A percentile compares a stretch with the other conserved stretches of the same genome.
These are phyloP conservation scores for Drosophila atripex DNA, from an alignment of 2,888 invertebrate genomes.

Conservation along the genomic window DNA sequence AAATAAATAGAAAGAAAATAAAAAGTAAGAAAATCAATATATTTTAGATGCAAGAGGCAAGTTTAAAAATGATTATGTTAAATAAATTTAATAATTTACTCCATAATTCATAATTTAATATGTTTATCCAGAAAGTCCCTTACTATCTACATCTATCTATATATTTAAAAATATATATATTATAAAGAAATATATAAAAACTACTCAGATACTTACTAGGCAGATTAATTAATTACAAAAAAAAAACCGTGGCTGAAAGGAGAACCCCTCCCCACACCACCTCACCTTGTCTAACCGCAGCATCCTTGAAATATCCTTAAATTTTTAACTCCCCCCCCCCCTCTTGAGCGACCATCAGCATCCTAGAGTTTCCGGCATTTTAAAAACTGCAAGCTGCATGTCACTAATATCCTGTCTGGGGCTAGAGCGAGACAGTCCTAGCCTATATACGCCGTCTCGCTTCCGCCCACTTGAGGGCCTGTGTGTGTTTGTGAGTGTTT, in stretches of 20 bases:
- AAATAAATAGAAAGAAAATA: too few relatives aligned
- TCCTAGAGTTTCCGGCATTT: constrained; percentile 52
- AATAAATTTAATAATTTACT: too few relatives aligned
- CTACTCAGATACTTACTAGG: constrained; percentile 23
- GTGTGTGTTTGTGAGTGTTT: constrained; percentile 3
- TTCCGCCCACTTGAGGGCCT: background rate
- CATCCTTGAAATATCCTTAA: constrained; percentile 22
- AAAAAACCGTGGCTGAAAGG: background rate
- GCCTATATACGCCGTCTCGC: background rate
- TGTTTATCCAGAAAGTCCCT: too few relatives aligned
- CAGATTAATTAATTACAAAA: constrained; percentile 66
- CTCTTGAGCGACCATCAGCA: background rate
- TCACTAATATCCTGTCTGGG: constrained; percentile 61
- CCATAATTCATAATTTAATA: too few relatives aligned
- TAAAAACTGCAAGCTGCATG: constrained; percentile 67
- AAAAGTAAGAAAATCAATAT: too few relatives aligned
- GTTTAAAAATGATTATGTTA: too few relatives aligned
- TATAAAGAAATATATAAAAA: too few relatives aligned
- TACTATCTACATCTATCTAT: too few relatives aligned
- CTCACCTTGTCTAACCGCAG: constrained; percentile 1
- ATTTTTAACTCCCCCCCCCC: background rate
- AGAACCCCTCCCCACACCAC: too few relatives aligned
- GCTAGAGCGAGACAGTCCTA: constrained; percentile 38
- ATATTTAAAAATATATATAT: too few relatives aligned
- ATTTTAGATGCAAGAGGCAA: too few relatives aligned